A percentile compares a stretch with the other conserved stretches of the same genome.
phyloP scores from a whole-genome alignment of 1,140 invertebrate genomes.

The Eriosoma lanigerum region DNA sequence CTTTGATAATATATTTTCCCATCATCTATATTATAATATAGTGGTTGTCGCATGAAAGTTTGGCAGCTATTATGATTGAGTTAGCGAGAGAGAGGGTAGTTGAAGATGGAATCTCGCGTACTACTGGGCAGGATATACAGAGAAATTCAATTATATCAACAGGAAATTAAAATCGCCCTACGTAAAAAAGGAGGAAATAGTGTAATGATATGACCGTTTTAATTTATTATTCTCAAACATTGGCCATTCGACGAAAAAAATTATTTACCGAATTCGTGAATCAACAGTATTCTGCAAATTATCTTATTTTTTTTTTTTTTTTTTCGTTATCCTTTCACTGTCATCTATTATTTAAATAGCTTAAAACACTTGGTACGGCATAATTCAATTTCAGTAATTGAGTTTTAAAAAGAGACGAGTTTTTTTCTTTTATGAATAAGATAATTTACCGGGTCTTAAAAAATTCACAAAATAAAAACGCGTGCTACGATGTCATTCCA shows the following conservation, averaged over 20 bases:
- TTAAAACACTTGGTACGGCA: background rate
- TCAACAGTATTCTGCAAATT: constrained; percentile 13
- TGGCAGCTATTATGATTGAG: constrained; percentile 34
- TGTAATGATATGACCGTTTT: constrained; percentile 38
- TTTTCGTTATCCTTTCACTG: background rate
- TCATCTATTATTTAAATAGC: constrained; percentile 15
- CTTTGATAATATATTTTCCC: constrained; percentile 15
- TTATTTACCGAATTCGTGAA: background rate
- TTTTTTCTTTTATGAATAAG: background rate
- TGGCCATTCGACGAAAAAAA: constrained; percentile 17
- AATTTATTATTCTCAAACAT: constrained; percentile 29
- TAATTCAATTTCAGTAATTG: constrained; percentile 25
- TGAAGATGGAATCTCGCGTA: constrained; percentile 30
- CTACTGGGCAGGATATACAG: constrained; percentile 16
- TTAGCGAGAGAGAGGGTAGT: background rate
- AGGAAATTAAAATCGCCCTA: constrained; percentile 50
- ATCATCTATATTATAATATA: background rate
- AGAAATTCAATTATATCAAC: constrained; percentile 51
- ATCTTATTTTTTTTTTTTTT: too few relatives aligned
- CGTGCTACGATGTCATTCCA: background rate
- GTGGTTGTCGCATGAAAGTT: constrained; percentile 15
- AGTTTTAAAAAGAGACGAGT: background rate
- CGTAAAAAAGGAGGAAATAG: constrained; percentile 23
- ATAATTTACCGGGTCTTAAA: too few relatives aligned
- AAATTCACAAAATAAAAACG: background rate